phyloP scores from a whole-genome alignment of 2,888 invertebrate genomes.

The Erebia epiphron region DNA sequence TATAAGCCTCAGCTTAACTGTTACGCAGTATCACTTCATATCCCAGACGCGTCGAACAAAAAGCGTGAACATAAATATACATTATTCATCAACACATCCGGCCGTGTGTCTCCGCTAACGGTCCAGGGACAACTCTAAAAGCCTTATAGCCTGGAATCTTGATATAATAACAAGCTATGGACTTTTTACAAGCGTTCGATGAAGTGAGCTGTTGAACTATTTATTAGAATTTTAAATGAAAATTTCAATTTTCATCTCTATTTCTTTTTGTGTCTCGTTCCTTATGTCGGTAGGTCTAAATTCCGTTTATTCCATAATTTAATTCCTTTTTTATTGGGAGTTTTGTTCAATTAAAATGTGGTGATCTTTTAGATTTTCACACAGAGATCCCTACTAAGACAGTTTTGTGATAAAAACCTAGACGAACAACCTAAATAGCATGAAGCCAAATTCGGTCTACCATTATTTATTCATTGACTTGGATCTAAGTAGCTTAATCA shows the following conservation, averaged over 20 bases:
- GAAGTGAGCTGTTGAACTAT: constrained; percentile 36
- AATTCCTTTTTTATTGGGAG: no score
- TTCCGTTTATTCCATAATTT: no score
- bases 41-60: constrained; percentile 20
- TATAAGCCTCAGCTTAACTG: constrained; percentile 3
- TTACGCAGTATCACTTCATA: constrained; percentile 22
- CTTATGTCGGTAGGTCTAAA: neutral
- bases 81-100: constrained; percentile 33
- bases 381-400: no score
- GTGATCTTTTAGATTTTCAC: no score
- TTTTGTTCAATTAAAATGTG: no score
- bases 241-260: constrained; percentile 29
- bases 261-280: neutral
- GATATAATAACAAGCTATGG: constrained; percentile 54
- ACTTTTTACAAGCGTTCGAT: constrained; percentile 49
- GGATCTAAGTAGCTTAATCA: no score
- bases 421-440: no score
- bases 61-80: constrained; percentile 36
- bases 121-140: constrained; percentile 53
- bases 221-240: constrained; percentile 35
- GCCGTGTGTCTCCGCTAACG: constrained; percentile 47
- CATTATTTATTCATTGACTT: no score
- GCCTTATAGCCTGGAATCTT: constrained; percentile 49
- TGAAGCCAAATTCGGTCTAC: no score
- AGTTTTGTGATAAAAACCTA: no score